A percentile compares a stretch with the other conserved stretches of the same genome.
Evolutionary conservation across 2,888 invertebrate genomes (phyloP).

Genomic region (Agonopterix subpropinquella): DNA sequence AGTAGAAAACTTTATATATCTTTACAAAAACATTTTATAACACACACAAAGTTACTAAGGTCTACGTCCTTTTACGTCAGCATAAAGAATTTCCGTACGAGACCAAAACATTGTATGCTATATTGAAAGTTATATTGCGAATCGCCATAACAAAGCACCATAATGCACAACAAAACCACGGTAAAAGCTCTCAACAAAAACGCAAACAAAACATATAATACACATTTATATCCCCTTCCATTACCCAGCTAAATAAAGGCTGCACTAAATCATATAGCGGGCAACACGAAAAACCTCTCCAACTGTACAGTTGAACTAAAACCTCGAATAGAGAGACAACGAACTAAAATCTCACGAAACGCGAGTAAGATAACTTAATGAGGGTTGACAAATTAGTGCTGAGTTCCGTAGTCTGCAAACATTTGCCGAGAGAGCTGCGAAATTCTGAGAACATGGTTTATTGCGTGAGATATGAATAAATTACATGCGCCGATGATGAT

Average conservation of each 20-base stretch:
- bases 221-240: conserved; percentile 14
- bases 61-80: no score
- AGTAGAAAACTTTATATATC: no score
- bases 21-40: no score
- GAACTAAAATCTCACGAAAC: conserved; percentile 43
- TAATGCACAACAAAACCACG: no score
- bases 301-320: conserved; percentile 14
- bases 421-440: conserved; percentile 17
- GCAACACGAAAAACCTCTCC: conserved; percentile 41
- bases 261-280: conserved; percentile 27
- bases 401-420: conserved; percentile 44
- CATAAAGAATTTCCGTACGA: neutral
- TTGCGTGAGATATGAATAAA: neutral
- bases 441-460: neutral
- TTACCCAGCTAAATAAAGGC: conserved; percentile 12
- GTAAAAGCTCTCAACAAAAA: neutral
- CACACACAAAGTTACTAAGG: no score
- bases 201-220: conserved; percentile 9
- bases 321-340: conserved; percentile 19
- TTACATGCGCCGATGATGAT: no score
- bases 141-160: no score
- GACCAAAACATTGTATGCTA: neutral
- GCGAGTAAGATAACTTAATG: conserved; percentile 50
- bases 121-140: no score
- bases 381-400: conserved; percentile 57